phyloP scores from a whole-genome alignment of 2,888 invertebrate species.

The Leptarthrus brevirostris region DNA sequence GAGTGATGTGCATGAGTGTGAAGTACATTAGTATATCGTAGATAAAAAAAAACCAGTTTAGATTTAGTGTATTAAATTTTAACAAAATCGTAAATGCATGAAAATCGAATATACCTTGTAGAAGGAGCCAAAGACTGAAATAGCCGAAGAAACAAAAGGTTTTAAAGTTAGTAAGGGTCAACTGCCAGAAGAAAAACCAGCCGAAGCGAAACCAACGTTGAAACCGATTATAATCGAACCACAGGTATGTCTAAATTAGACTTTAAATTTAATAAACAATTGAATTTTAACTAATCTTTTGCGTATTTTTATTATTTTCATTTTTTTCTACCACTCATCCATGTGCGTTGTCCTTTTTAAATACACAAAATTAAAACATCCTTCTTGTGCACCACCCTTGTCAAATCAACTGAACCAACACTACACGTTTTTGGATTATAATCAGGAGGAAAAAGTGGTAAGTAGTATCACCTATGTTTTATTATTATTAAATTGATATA shows the following conservation, averaged over 20 bases:
- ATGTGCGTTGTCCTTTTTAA: background rate
- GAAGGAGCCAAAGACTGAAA: slow-evolving; percentile 59
- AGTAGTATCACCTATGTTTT: background rate
- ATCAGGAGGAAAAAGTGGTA: slow-evolving; percentile 28
- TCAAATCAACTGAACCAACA: background rate
- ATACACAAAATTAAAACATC: too few species aligned
- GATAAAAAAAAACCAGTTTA: background rate
- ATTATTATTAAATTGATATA: background rate
- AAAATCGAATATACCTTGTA: slow-evolving; percentile 58
- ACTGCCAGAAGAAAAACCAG: slow-evolving; percentile 60
- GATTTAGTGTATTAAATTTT: background rate
- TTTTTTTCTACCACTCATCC: background rate
- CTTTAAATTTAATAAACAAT: background rate
- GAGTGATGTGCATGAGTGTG: too few species aligned
- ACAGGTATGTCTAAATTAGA: slow-evolving; percentile 59
- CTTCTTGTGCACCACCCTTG: too few species aligned
- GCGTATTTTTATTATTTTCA: background rate
- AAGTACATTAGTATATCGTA: background rate
- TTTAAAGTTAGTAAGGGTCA: slow-evolving; percentile 64
- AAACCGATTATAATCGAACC: slow-evolving; percentile 66
- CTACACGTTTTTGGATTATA: background rate
- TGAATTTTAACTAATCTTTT: background rate
- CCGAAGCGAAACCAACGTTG: slow-evolving; percentile 60
- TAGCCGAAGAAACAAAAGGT: slow-evolving; percentile 58
- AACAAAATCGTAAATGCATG: background rate